Evolutionary conservation across 1,140 invertebrate species (phyloP).

Genomic region (Temnothorax curvispinosus): DNA sequence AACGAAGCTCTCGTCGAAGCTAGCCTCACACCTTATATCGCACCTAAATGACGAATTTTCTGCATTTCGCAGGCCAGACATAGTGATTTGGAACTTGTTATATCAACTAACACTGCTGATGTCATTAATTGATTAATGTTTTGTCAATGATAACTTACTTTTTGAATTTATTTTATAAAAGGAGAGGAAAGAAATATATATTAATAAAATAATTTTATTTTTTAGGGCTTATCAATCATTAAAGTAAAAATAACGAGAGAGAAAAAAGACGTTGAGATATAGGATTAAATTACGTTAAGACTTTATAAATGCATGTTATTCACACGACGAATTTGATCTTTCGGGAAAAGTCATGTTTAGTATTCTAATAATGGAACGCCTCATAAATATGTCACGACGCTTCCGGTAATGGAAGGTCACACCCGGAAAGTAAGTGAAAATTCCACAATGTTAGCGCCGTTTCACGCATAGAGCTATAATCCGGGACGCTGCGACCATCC

Average conservation of each 20-base stretch:
- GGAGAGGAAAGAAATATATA: not conserved
- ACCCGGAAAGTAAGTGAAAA: slow-evolving; percentile 38
- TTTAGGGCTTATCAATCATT: not conserved
- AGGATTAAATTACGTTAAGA: not conserved
- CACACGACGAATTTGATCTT: not conserved
- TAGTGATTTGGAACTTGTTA: not conserved
- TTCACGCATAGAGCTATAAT: slow-evolving; percentile 59
- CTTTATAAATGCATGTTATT: slow-evolving; percentile 2
- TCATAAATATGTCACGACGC: slow-evolving; percentile 38
- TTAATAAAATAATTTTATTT: not conserved
- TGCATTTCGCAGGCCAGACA: not conserved
- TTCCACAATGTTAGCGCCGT: slow-evolving; percentile 42
- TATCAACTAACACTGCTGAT: not conserved
- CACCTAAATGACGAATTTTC: slow-evolving; percentile 40
- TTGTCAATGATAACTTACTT: not conserved
- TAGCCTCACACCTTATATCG: slow-evolving; percentile 10
- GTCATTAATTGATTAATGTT: not conserved
- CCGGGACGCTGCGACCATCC: slow-evolving; percentile 67
- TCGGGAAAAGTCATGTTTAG: slow-evolving; percentile 1
- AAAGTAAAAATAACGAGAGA: not conserved
- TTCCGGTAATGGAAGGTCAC: slow-evolving; percentile 68
- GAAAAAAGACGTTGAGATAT: not conserved
- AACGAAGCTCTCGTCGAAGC: slow-evolving; percentile 45
- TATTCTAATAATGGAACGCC: slow-evolving; percentile 23
- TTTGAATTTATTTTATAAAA: not conserved